Percentiles rank a stretch among this genome's conserved stretches.
These are phyloP conservation scores for Sebastes fasciatus DNA, from an alignment of 2,113 vertebrate genomes.

Conservation along the genomic window DNA sequence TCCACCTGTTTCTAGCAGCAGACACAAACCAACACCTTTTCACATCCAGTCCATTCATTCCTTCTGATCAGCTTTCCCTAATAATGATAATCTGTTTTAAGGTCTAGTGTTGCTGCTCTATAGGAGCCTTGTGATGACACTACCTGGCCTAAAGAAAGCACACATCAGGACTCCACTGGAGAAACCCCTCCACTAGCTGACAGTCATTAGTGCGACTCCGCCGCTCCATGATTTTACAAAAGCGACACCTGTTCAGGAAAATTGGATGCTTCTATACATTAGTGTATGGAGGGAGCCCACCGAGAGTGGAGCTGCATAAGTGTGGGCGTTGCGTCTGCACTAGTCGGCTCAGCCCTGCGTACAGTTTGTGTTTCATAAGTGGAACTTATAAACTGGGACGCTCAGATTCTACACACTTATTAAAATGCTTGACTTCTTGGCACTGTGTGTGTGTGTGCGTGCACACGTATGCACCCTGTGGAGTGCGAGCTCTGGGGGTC, in stretches of 20 bases:
- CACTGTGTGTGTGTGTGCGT: neutral
- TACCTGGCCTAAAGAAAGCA: neutral
- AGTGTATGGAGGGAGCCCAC: neutral
- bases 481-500: constrained; percentile 64
- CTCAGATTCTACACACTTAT: neutral
- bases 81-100: neutral
- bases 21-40: neutral
- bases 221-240: neutral
- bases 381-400: constrained; percentile 29
- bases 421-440: constrained; percentile 23
- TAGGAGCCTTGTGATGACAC: neutral
- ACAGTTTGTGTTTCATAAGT: constrained; percentile 28
- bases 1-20: neutral
- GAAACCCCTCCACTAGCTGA: neutral
- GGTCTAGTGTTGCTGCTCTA: neutral
- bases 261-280: neutral
- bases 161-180: neutral
- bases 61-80: neutral
- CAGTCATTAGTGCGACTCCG: constrained; percentile 11
- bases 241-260: constrained; percentile 18
- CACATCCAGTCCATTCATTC: neutral
- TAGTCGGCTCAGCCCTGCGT: constrained; percentile 15
- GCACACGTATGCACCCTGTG: constrained; percentile 8
- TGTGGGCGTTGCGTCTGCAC: constrained; percentile 60
- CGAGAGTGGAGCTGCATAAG: constrained; percentile 4